Conservation (phyloP, 2,888 invertebrate genomes). For the Callinectes sapidus region DNA sequence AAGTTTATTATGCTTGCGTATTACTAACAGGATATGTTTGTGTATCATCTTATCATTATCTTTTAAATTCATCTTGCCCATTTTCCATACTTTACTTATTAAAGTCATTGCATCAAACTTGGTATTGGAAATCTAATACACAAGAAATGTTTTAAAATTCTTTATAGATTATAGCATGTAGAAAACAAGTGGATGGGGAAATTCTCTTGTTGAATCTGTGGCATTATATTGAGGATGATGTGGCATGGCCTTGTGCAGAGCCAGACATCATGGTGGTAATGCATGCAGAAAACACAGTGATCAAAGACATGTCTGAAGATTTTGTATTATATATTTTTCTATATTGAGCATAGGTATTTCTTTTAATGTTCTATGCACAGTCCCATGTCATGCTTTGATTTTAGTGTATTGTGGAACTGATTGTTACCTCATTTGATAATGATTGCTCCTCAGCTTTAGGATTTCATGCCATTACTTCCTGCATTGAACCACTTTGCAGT, state of each 20-base stretch:
- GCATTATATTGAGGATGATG: not conserved
- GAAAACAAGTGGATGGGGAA: not conserved
- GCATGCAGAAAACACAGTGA: not conserved
- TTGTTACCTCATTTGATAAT: not conserved
- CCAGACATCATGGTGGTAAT: not conserved
- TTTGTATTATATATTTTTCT: not conserved
- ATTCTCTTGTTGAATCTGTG: not conserved
- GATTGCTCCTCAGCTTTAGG: not conserved
- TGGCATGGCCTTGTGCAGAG: not conserved
- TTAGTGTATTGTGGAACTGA: not conserved
- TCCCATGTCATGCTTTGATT: no score
- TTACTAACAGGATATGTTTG: not conserved
- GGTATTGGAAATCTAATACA: not conserved
- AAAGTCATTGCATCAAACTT: not conserved
- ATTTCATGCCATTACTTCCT: not conserved
- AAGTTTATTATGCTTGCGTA: not conserved
- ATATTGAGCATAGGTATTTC: not conserved
- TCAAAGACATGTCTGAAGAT: not conserved
- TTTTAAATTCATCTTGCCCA: not conserved
- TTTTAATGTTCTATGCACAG: no score
- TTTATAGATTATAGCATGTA: not conserved
- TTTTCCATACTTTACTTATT: not conserved
- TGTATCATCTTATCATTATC: not conserved
- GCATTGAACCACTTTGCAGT: not conserved
- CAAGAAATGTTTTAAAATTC: not conserved